Conservation (phyloP, 1,140 invertebrate species). For the Diorhabda elongata region DNA sequence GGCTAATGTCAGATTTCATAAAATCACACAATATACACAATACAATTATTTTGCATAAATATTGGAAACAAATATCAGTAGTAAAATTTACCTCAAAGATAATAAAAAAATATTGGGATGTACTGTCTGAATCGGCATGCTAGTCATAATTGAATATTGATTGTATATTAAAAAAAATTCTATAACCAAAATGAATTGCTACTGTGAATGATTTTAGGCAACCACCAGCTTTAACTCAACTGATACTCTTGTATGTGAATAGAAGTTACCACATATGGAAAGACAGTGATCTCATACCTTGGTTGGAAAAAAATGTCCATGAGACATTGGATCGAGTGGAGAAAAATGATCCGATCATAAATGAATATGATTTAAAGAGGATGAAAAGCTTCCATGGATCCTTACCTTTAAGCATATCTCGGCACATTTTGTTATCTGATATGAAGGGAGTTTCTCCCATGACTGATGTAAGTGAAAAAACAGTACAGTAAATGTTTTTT, state of each 20-base stretch:
- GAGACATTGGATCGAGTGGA: slow-evolving; percentile 63
- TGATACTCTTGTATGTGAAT: slow-evolving; percentile 70
- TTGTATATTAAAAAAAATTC: too few species aligned
- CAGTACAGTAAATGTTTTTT: too few species aligned
- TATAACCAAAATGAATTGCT: too few species aligned
- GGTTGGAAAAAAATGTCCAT: slow-evolving; percentile 72
- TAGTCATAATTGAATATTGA: too few species aligned
- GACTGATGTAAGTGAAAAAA: slow-evolving; percentile 48
- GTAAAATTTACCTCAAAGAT: too few species aligned
- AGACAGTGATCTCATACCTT: slow-evolving; percentile 67
- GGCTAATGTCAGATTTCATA: too few species aligned
- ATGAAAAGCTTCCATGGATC: slow-evolving; percentile 58
- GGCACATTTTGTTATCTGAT: slow-evolving; percentile 79
- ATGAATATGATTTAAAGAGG: slow-evolving; percentile 61
- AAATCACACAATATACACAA: not conserved
- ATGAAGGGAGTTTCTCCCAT: slow-evolving; percentile 65
- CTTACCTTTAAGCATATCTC: slow-evolving; percentile 67
- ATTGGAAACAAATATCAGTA: not conserved
- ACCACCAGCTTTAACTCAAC: slow-evolving; percentile 62
- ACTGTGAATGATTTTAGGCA: slow-evolving; percentile 50
- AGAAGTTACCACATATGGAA: slow-evolving; percentile 77
- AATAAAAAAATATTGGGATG: too few species aligned
- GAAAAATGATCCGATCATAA: slow-evolving; percentile 58
- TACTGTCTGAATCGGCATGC: too few species aligned
- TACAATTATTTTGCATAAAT: slow-evolving; percentile 11